Evolutionary conservation across 2,888 invertebrate genomes (phyloP).

Genomic region (Scaptomyza cyrtandrae): DNA sequence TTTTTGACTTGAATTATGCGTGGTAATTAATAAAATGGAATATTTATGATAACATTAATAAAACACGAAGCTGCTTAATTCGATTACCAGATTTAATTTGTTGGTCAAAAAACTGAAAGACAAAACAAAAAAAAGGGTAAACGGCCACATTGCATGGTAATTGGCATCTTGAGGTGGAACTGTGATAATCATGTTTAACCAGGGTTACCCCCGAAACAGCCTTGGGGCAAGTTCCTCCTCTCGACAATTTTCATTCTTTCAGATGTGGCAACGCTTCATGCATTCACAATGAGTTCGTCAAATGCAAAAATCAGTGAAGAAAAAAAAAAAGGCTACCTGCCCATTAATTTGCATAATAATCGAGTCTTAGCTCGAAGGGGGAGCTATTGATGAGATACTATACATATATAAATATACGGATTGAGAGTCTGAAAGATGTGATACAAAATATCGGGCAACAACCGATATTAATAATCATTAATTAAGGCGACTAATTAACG

Average conservation of each 20-base stretch:
- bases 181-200: conserved; percentile 79
- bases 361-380: conserved; percentile 37
- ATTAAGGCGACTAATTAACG: conserved; percentile 78
- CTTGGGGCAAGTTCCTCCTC: conserved; percentile 22
- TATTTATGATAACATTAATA: conserved; percentile 80
- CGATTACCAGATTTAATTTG: conserved; percentile 66
- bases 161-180: conserved; percentile 73
- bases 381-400: neutral
- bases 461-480: conserved; percentile 79
- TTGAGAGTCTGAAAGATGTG: conserved; percentile 37
- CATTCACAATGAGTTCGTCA: conserved; percentile 77
- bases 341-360: conserved; percentile 79
- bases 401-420: neutral
- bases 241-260: conserved; percentile 15
- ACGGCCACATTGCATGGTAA: conserved; percentile 61
- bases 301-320: conserved; percentile 48
- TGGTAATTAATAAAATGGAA: conserved; percentile 80
- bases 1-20: conserved; percentile 68
- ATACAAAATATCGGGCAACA: conserved; percentile 63
- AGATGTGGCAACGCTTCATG: conserved; percentile 58
- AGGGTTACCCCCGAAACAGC: conserved; percentile 9
- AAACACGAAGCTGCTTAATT: conserved; percentile 80
- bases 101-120: conserved; percentile 17
- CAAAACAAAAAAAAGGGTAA: neutral
- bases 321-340: conserved; percentile 13